Conservation (phyloP, 2,797 vertebrate genomes). For the Anguilla megastoma region DNA sequence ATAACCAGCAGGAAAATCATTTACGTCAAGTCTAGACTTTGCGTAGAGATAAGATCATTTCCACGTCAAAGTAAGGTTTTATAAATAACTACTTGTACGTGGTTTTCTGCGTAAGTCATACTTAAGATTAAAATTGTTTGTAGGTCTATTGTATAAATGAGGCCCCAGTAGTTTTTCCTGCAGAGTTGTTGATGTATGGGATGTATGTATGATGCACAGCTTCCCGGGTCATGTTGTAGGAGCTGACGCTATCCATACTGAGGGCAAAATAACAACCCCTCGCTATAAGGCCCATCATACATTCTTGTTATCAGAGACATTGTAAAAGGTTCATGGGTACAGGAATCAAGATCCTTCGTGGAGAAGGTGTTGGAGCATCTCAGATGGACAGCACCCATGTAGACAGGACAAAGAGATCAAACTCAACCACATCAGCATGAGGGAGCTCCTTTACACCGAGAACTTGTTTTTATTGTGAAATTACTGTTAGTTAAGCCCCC, state of each 20-base stretch:
- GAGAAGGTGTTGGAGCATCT: background rate
- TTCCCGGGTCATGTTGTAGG: background rate
- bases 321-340: background rate
- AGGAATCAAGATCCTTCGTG: background rate
- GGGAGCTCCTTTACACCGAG: constrained; percentile 74
- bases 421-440: constrained; percentile 48
- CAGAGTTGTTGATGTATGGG: background rate
- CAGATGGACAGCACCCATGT: background rate
- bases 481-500: constrained; percentile 84
- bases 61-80: too few species aligned
- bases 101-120: too few species aligned
- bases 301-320: background rate
- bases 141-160: too few species aligned
- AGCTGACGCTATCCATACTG: background rate
- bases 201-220: background rate
- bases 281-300: background rate
- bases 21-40: too few species aligned
- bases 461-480: constrained; percentile 95
- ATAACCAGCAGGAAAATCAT: too few species aligned
- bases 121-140: too few species aligned
- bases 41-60: too few species aligned
- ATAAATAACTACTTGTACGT: too few species aligned
- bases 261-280: background rate
- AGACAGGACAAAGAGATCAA: constrained; percentile 36
- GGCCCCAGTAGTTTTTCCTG: background rate